Base-by-base conservation (phyloP, 30 jellyfish, hydroid and myxozoan genomes). In the Aurelia sp. region DNA sequence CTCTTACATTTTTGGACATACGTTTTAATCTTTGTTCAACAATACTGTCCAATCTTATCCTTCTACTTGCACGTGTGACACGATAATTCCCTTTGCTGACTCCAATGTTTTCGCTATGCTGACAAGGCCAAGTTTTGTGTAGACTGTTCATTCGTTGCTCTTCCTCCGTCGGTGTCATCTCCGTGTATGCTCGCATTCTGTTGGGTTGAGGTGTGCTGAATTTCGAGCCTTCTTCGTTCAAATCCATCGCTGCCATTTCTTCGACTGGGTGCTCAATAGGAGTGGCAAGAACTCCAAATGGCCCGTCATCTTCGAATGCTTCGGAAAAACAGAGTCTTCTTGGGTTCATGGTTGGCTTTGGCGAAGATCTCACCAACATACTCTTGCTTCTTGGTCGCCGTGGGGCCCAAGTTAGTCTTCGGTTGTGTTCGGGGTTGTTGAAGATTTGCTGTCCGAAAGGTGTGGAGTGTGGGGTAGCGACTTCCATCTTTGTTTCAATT, bases 401-500 rank as follows among this genome's bases (percentile, higher is more conserved):
- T 65, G 92, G 92, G 35, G 92, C 92, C 92, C 92, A 82, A 12
- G 92, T 82, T 0, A 82, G 60, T 2, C 72, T 72, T 59, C 72
- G 60, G 55, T 33, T 20, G 19, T 30, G 47, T 40, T 69, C 63
- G 31, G 82, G 59, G 48, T 61, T 72, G 38, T 60, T 52, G 60
- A 82, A 21, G 30, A 72, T 44, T 4, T 81, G 64, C 77, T 75
- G 44, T 20, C 48, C 67, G 22, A 19, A 48, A 4, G 88, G 63
- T 40, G 88, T 68, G 40, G 88, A 48, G 18, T 21, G 19, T 17
- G 53, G 8, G 19, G 17, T 66, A 17, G 53, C 51, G 9, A 30
- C 50, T 30, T 17, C 19, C 50, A 27, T 72, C 7, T 3, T 40
- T 9, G 8, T 33, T 69, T 21, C 51, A 40, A 8, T 40, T 40